Conservation (phyloP, 1,140 invertebrate species). For the Drosophila tani region DNA sequence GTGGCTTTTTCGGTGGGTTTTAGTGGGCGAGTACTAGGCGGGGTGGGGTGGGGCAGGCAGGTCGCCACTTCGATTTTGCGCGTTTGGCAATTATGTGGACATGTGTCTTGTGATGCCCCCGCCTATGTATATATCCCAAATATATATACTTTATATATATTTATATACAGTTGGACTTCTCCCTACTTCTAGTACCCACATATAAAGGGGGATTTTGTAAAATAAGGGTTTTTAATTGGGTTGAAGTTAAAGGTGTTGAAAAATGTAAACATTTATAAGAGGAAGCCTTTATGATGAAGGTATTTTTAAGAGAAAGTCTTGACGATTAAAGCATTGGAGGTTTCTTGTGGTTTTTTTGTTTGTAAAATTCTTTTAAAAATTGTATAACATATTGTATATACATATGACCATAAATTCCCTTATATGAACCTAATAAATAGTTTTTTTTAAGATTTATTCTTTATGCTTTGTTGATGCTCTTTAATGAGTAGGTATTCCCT, state of each 20-base stretch:
- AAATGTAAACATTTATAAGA: background rate
- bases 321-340: too few species aligned
- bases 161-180: slow-evolving; percentile 17
- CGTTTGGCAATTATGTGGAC: slow-evolving; percentile 82
- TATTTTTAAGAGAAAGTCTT: too few species aligned
- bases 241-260: background rate
- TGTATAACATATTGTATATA: background rate
- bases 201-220: background rate
- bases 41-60: slow-evolving; percentile 32
- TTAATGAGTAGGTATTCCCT: background rate
- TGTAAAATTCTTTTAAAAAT: too few species aligned
- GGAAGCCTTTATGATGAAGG: too few species aligned
- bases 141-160: slow-evolving; percentile 13
- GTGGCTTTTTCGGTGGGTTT: slow-evolving; percentile 20
- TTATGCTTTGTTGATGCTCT: too few species aligned
- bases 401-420: background rate
- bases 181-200: background rate
- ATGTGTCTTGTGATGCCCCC: slow-evolving; percentile 74
- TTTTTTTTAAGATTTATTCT: background rate
- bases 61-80: slow-evolving; percentile 77
- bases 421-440: background rate
- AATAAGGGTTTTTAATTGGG: background rate
- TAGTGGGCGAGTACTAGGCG: slow-evolving; percentile 1
- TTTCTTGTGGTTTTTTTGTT: too few species aligned
- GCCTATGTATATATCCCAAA: slow-evolving; percentile 54